phyloP scores from a whole-genome alignment of 2,797 vertebrate species.

The Gambelia wislizenii region DNA sequence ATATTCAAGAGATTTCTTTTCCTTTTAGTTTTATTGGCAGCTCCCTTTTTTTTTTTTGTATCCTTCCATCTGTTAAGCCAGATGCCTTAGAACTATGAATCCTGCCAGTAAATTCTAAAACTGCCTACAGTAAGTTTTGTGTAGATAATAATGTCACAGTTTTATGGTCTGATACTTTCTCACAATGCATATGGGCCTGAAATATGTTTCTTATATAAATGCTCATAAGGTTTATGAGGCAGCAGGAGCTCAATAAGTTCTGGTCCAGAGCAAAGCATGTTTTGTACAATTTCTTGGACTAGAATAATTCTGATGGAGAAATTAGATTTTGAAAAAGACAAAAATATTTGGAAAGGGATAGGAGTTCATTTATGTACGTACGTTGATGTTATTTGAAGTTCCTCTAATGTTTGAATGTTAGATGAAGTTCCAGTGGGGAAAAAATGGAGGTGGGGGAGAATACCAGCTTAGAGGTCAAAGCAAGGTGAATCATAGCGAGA shows the following conservation, averaged over 20 bases:
- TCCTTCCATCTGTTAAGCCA: conserved; percentile 48
- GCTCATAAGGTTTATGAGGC: conserved; percentile 25
- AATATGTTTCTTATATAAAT: conserved; percentile 47
- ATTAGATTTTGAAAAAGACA: background rate
- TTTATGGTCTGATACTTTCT: conserved; percentile 36
- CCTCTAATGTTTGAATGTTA: background rate
- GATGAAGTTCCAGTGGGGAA: conserved; percentile 3
- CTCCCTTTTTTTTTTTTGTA: background rate
- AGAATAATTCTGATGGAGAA: conserved; percentile 22
- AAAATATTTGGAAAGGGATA: conserved; percentile 5
- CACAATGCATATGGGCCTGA: conserved; percentile 22
- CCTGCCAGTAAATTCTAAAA: conserved; percentile 35
- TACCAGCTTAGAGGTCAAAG: background rate
- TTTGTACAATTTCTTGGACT: conserved; percentile 1
- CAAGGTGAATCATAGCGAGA: background rate
- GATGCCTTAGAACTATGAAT: conserved; percentile 38
- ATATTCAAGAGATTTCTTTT: conserved; percentile 25
- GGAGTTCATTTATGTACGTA: background rate
- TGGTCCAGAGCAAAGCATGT: conserved; percentile 20
- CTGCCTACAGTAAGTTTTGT: background rate
- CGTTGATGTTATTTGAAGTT: background rate
- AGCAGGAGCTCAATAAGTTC: conserved; percentile 16
- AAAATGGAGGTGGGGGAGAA: background rate
- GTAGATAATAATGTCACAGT: conserved; percentile 29
- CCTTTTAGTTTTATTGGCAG: conserved; percentile 32